Conservation (phyloP, 2,797 vertebrate genomes). For the Acrossocheilus fasciatus region DNA sequence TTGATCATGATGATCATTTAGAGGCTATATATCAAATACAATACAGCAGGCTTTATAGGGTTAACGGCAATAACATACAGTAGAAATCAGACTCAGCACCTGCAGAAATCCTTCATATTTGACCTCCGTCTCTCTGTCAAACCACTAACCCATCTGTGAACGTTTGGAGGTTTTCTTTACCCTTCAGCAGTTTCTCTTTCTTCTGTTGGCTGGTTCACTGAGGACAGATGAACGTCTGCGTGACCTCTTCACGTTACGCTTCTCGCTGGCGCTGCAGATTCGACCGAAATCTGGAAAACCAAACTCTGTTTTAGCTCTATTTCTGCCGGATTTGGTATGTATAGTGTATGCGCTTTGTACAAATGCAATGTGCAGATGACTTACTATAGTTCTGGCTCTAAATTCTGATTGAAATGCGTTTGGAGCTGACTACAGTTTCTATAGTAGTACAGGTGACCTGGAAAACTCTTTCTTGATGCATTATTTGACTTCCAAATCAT, state of each 20-base stretch:
- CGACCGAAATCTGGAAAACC: neutral
- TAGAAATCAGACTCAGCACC: conserved; percentile 4
- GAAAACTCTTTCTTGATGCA: neutral
- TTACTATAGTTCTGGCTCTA: neutral
- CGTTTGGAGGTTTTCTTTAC: conserved; percentile 30
- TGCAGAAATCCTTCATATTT: conserved; percentile 36
- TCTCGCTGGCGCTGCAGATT: neutral
- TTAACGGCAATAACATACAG: neutral
- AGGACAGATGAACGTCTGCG: conserved; percentile 49
- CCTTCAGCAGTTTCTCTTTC: conserved; percentile 31
- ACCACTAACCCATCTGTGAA: conserved; percentile 58
- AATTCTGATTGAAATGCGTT: neutral
- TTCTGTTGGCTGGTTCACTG: conserved; percentile 47
- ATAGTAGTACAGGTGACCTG: neutral
- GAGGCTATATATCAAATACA: neutral
- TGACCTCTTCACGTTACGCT: neutral
- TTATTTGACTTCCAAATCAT: neutral
- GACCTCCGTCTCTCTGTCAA: conserved; percentile 44
- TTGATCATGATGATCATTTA: neutral
- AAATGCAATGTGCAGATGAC: neutral
- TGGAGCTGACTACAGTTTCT: neutral
- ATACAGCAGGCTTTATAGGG: neutral
- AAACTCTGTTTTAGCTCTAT: neutral
- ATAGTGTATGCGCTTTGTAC: neutral
- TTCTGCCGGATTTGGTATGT: neutral